phyloP scores from a whole-genome alignment of 30 jellyfish, hydroid and myxozoan species.

The Aurelia aurita region DNA sequence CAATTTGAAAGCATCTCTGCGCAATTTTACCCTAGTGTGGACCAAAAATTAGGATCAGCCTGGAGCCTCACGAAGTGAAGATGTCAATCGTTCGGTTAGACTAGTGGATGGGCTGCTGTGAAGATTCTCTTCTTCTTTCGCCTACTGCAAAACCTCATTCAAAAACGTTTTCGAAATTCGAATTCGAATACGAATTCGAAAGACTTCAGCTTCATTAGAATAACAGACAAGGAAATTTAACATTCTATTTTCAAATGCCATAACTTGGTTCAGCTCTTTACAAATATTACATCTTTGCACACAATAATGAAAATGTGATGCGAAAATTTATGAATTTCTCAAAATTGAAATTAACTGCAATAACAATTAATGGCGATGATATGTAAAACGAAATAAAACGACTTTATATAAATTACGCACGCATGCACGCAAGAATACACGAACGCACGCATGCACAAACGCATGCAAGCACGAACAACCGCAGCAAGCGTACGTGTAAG shows the following conservation, averaged over 20 bases:
- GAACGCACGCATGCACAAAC: too few relatives aligned
- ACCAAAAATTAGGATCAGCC: too few relatives aligned
- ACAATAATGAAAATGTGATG: conserved; percentile 12
- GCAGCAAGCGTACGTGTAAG: too few relatives aligned
- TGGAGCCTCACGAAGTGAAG: not conserved
- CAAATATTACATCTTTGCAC: conserved; percentile 68
- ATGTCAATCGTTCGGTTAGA: too few relatives aligned
- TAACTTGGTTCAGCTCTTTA: conserved; percentile 53
- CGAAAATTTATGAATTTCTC: conserved; percentile 7
- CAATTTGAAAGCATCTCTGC: too few relatives aligned
- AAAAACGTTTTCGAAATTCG: too few relatives aligned
- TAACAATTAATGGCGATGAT: not conserved
- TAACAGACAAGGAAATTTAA: not conserved
- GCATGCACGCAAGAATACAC: not conserved
- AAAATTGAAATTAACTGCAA: conserved; percentile 24
- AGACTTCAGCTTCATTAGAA: not conserved
- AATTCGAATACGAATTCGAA: not conserved
- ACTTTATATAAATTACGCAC: not conserved
- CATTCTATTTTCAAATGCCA: conserved; percentile 25
- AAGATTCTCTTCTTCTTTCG: not conserved
- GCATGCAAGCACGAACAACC: too few relatives aligned
- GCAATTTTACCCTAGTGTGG: too few relatives aligned
- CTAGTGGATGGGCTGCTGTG: not conserved
- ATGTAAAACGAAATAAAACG: conserved; percentile 15
- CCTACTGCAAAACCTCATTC: too few relatives aligned